Evolutionary conservation across 2,797 vertebrate genomes (phyloP), one percentile per base, ranked within the genome.

Genomic region (Spinibarbus caldwelli): DNA sequence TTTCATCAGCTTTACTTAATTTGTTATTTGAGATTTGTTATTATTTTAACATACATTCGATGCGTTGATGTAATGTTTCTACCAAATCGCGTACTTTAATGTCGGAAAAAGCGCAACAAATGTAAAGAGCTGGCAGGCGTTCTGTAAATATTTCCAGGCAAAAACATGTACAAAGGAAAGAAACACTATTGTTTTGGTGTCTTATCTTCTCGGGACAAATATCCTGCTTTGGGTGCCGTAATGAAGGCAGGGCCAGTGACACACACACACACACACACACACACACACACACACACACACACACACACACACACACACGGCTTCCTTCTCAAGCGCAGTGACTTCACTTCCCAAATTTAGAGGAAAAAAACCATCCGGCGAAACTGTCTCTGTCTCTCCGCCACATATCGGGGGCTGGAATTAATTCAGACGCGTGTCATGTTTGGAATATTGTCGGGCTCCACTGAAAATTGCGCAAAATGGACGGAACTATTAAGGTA

Each of bases 301-400:
- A 49, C 54, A 26, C 66, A 59, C 31, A 8, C 76, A 26, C 59
- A 75, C 85, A 43, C 21, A n/a, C 57, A 82, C 86, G 93, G 96
- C 97, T 98, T 97, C 97, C 97, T 98, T 96, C 94, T 96, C 95
- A 93, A 94, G 93, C 93, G 93, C 92, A 96, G 97, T 99, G 98
- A 99, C 98, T 99, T 99, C 98, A 99, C 97, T 99, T 99, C 98
- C 98, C 98, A 98, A 98, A 99, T 97, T 97, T 97, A 97, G 97
- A 96, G 95, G 95, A 95, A 96, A 98, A 96, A 96, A 96, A 96
- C 96, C 97, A 97, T 98, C 97, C 97, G 97, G 97, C 96, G 96
- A 94, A 94, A 97, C 96, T 97, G 96, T 97, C 96, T 97, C 95
- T 97, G 95, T 96, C 96, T 95, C 95, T 96, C 94, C 94, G 95